phyloP scores from a whole-genome alignment of 2,797 vertebrate species.

The Syndactyla subalaris region DNA sequence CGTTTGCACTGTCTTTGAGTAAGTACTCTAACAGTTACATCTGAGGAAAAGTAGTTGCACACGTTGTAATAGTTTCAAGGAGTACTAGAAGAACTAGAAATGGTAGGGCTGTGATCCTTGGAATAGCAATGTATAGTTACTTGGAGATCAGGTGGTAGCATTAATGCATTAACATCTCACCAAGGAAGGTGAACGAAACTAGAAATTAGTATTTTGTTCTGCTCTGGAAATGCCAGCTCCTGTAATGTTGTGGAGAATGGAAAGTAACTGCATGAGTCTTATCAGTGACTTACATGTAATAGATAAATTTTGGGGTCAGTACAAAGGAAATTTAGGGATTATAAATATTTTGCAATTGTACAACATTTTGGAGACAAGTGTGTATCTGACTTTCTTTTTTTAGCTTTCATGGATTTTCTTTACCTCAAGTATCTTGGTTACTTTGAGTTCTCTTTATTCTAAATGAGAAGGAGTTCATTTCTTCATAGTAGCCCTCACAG shows the following conservation, averaged over 20 bases:
- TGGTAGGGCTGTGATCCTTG: neutral
- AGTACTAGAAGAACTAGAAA: neutral
- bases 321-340: constrained; percentile 31
- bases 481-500: no score
- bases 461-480: neutral
- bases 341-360: constrained; percentile 26
- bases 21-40: neutral
- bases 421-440: neutral
- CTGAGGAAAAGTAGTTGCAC: neutral
- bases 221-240: neutral
- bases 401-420: neutral
- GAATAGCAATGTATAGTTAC: neutral
- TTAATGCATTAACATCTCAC: constrained; percentile 44
- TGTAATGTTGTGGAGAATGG: constrained; percentile 47
- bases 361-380: constrained; percentile 29
- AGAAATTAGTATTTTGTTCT: constrained; percentile 56
- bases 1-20: neutral
- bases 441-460: neutral
- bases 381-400: neutral
- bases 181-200: constrained; percentile 43
- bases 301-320: constrained; percentile 56
- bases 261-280: constrained; percentile 56
- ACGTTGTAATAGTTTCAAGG: neutral
- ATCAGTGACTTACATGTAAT: neutral
- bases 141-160: constrained; percentile 7